Percentiles rank a stretch among this genome's conserved stretches.
Conservation (phyloP, 64 coral and sea anemone genomes). For the Pocillopora verrucosa region DNA sequence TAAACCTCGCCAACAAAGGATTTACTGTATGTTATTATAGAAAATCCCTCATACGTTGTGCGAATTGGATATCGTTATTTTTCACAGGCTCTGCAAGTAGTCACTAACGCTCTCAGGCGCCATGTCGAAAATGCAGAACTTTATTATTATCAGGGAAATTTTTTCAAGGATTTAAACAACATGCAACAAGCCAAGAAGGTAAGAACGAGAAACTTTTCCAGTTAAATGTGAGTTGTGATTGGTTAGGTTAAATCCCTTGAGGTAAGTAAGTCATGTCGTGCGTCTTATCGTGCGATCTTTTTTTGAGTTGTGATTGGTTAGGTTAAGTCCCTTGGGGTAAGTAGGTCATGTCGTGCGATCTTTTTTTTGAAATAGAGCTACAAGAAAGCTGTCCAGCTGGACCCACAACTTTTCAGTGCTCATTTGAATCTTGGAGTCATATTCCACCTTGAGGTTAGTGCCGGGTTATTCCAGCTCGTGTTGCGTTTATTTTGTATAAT, state of each 20-base stretch:
- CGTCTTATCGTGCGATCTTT: neutral
- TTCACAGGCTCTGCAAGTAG: constrained; percentile 35
- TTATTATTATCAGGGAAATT: constrained; percentile 70
- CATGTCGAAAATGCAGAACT: constrained; percentile 42
- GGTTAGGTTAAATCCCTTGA: neutral
- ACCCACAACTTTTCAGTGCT: constrained; percentile 64
- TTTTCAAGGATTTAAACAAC: constrained; percentile 65
- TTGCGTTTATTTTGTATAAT: too few relatives aligned
- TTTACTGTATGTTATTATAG: neutral
- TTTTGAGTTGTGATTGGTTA: neutral
- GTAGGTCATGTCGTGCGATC: neutral
- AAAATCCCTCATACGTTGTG: neutral
- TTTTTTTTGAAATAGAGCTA: constrained; percentile 53
- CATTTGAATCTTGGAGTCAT: constrained; percentile 92
- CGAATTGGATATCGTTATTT: neutral
- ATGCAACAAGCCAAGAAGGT: constrained; percentile 81
- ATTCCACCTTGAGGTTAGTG: constrained; percentile 76
- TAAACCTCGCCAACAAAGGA: too few relatives aligned
- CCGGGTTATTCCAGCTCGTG: neutral
- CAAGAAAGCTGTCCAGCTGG: constrained; percentile 38
- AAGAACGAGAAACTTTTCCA: neutral
- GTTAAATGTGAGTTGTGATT: neutral
- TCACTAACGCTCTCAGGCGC: constrained; percentile 33
- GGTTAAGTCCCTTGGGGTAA: neutral
- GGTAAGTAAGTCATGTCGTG: neutral